Percentiles rank a stretch among this genome's conserved stretches.
phyloP scores from a whole-genome alignment of 2,888 invertebrate genomes.

The Drosophila lacicola region DNA sequence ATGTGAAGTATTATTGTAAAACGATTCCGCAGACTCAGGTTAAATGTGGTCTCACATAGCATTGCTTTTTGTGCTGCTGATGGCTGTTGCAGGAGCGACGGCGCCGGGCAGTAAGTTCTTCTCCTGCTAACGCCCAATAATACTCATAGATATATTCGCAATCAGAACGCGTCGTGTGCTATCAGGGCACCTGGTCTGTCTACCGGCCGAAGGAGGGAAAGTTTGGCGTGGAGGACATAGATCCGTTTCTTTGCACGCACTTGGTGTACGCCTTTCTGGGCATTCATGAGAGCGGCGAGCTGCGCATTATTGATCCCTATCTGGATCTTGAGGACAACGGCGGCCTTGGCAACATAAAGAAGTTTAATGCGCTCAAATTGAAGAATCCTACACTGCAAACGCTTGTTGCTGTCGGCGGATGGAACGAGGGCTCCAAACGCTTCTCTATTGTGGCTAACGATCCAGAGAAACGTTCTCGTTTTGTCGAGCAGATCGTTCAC shows the following conservation, averaged over 20 bases:
- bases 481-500: constrained; percentile 69
- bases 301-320: constrained; percentile 87
- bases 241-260: constrained; percentile 90
- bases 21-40: neutral
- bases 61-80: constrained; percentile 11
- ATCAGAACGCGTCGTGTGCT: constrained; percentile 89
- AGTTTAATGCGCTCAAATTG: constrained; percentile 84
- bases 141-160: neutral
- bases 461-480: constrained; percentile 75
- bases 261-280: constrained; percentile 91
- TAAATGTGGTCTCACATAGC: constrained; percentile 26
- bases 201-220: constrained; percentile 89
- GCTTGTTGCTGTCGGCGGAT: constrained; percentile 85
- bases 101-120: constrained; percentile 31
- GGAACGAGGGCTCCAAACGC: constrained; percentile 86
- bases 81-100: constrained; percentile 11
- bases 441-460: constrained; percentile 85
- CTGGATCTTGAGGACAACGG: constrained; percentile 88
- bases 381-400: constrained; percentile 84
- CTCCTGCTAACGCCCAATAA: neutral
- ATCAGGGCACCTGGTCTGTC: constrained; percentile 91
- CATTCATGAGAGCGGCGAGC: constrained; percentile 86
- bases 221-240: constrained; percentile 88
- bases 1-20: constrained; percentile 2
- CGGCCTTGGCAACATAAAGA: constrained; percentile 85